Evolutionary conservation across 2,113 vertebrate genomes (phyloP).

Genomic region (Colius striatus): DNA sequence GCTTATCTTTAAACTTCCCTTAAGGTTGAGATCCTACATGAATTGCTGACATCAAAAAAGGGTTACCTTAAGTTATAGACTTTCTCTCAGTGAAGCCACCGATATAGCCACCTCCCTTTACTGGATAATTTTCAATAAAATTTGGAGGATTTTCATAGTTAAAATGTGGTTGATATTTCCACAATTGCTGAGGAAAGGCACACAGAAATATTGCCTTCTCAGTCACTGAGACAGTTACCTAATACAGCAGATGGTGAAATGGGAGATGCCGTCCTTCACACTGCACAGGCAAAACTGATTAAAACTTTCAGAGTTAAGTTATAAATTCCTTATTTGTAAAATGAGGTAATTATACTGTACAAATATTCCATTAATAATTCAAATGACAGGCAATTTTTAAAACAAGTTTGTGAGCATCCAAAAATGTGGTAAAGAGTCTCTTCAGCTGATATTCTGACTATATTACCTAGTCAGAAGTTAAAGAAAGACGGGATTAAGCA

Average conservation of each 20-base stretch:
- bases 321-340: background rate
- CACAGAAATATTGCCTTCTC: background rate
- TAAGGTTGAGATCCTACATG: rapidly evolving
- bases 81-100: background rate
- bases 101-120: background rate
- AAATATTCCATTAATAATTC: background rate
- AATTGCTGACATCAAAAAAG: background rate
- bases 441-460: background rate
- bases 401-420: background rate
- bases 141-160: background rate
- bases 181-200: background rate
- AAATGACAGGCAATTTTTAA: background rate
- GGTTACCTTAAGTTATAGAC: background rate
- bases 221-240: background rate
- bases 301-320: background rate
- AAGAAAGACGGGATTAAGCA: background rate
- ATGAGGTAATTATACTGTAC: background rate
- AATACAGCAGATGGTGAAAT: background rate
- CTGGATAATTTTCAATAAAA: background rate
- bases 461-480: background rate
- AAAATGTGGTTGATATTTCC: background rate
- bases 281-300: background rate
- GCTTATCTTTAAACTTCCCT: background rate
- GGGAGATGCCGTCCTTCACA: background rate
- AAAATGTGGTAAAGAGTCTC: background rate